Conservation (phyloP, 2,113 vertebrate genomes). For the Clarias magur region DNA sequence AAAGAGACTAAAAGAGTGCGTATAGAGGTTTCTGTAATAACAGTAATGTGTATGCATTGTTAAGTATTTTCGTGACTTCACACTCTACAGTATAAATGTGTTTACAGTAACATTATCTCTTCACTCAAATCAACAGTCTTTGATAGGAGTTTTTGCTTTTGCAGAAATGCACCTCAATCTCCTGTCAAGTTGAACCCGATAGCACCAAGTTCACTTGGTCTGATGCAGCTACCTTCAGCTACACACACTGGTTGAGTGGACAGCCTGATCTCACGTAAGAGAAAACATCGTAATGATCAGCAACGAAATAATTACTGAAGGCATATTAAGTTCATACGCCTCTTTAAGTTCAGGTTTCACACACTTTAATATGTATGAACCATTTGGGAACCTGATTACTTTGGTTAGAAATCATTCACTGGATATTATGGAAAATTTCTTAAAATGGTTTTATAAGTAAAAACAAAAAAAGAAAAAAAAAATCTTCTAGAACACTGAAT, state of each 20-base stretch:
- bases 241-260: slow-evolving; percentile 63
- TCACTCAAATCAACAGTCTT: not conserved
- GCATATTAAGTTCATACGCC: too few species aligned
- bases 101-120: not conserved
- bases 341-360: not conserved
- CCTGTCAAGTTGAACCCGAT: slow-evolving; percentile 66
- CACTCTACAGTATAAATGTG: not conserved
- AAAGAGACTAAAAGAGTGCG: not conserved
- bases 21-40: not conserved
- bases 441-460: not conserved
- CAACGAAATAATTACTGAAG: not conserved
- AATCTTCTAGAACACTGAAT: not conserved
- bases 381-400: not conserved
- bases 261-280: slow-evolving; percentile 67
- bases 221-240: slow-evolving; percentile 50
- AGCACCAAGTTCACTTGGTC: slow-evolving; percentile 69
- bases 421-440: not conserved
- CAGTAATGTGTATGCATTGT: not conserved
- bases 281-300: not conserved
- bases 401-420: not conserved
- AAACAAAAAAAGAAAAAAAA: not conserved
- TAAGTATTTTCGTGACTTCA: not conserved
- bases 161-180: slow-evolving; percentile 73
- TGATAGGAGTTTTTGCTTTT: not conserved
- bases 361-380: not conserved